These are phyloP conservation scores for Enhydra lutris DNA, from an alignment of 2,113 vertebrate species.

Conservation along the genomic window DNA sequence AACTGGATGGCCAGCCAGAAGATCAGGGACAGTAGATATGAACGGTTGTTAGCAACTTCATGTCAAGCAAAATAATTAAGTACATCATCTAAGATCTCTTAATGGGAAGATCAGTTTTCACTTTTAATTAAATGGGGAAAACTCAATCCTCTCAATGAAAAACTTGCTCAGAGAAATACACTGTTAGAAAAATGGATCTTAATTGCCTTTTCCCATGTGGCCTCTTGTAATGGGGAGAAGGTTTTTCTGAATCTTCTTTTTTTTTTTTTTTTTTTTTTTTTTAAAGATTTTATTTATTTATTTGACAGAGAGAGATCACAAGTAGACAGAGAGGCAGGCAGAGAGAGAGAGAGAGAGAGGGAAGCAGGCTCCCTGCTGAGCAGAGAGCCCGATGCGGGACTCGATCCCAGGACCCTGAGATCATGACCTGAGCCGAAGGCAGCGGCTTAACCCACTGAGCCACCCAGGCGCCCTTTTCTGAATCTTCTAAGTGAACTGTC, in stretches of 20 bases:
- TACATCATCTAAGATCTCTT: conserved; percentile 37
- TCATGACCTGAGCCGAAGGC: too few relatives aligned
- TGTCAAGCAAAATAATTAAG: background rate
- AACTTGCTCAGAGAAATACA: background rate
- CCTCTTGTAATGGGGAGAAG: background rate
- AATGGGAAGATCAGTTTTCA: conserved; percentile 39
- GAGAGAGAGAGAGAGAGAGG: too few relatives aligned
- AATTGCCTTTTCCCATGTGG: background rate
- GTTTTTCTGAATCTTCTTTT: background rate
- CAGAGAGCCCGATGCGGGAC: too few relatives aligned
- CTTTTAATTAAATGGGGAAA: conserved; percentile 36
- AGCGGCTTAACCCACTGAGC: too few relatives aligned
- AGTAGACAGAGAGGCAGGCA: too few relatives aligned
- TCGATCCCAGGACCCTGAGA: too few relatives aligned
- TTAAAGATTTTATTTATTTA: too few relatives aligned
- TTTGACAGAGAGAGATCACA: too few relatives aligned
- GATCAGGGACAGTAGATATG: background rate
- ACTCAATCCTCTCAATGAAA: background rate
- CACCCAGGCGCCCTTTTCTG: too few relatives aligned
- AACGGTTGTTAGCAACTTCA: conserved; percentile 30
- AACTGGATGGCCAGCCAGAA: conserved; percentile 12
- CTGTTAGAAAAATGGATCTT: background rate
- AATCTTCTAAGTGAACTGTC: background rate
- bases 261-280: too few relatives aligned
- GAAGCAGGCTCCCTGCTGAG: too few relatives aligned